A percentile compares a stretch with the other conserved stretches of the same genome.
These are phyloP conservation scores for Calameuta filiformis DNA, from an alignment of 2,888 invertebrate genomes.

Conservation along the genomic window DNA sequence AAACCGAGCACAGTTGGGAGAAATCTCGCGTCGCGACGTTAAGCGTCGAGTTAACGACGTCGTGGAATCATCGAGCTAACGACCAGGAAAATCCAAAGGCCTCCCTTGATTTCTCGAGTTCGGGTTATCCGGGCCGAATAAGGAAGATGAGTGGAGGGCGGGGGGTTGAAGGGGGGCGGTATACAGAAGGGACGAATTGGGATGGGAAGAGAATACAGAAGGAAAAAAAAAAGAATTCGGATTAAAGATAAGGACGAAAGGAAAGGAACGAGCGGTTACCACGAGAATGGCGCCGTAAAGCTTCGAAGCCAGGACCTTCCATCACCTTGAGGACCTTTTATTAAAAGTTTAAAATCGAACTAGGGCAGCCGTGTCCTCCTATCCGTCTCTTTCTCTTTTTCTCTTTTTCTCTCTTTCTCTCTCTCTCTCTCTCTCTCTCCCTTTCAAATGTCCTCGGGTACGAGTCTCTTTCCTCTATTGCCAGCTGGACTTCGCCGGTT, in stretches of 20 bases:
- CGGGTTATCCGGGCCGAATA: too few species aligned
- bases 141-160: too few species aligned
- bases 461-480: not conserved
- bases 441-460: not conserved
- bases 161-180: too few species aligned
- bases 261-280: too few species aligned
- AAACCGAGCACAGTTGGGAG: too few species aligned
- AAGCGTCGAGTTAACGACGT: not conserved
- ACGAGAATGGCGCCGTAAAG: not conserved
- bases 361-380: conserved; percentile 6
- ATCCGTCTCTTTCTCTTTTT: not conserved
- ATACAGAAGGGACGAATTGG: too few species aligned
- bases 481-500: not conserved
- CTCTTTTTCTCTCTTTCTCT: not conserved
- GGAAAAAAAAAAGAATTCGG: too few species aligned
- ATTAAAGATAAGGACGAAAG: too few species aligned
- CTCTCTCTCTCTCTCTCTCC: not conserved
- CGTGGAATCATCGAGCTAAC: conserved; percentile 9
- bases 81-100: conserved; percentile 15
- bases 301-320: conserved; percentile 17
- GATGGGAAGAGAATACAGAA: too few species aligned
- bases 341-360: conserved; percentile 32
- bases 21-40: too few species aligned
- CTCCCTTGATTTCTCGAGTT: conserved; percentile 9
- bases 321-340: conserved; percentile 24